Percentiles rank a stretch among this genome's conserved stretches.
Evolutionary conservation across 2,113 vertebrate species (phyloP).

Genomic region (Bettongia penicillata): DNA sequence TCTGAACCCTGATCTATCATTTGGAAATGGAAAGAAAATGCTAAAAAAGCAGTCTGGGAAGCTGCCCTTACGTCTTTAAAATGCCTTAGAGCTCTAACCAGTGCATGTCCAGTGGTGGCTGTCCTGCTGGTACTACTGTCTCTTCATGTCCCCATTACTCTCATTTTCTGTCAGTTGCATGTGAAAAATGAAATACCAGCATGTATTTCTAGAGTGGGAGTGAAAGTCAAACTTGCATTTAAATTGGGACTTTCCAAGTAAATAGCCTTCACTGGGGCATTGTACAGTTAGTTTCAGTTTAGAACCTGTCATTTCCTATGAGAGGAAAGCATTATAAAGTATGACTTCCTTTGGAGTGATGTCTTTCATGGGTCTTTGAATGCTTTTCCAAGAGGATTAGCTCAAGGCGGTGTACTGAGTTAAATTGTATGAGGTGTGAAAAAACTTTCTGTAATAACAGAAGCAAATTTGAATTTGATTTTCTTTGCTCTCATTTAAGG

Average conservation of each 20-base stretch:
- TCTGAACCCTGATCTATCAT: slow-evolving; percentile 17
- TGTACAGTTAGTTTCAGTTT: slow-evolving; percentile 1
- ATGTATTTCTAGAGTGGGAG: not conserved
- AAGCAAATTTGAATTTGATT: not conserved
- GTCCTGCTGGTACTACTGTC: slow-evolving; percentile 27
- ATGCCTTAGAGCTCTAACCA: not conserved
- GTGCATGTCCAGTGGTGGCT: not conserved
- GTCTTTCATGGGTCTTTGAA: slow-evolving; percentile 45
- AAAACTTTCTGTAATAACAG: not conserved
- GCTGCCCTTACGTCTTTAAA: slow-evolving; percentile 2
- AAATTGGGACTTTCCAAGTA: slow-evolving; percentile 43
- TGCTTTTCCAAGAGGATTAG: slow-evolving; percentile 9
- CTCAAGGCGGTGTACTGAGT: slow-evolving; percentile 12
- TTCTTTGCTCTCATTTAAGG: not conserved
- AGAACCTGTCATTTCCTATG: not conserved
- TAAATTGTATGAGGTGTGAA: slow-evolving; percentile 10
- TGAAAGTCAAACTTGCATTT: slow-evolving; percentile 27
- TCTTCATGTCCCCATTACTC: not conserved
- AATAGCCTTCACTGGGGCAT: slow-evolving; percentile 10
- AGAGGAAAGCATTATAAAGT: slow-evolving; percentile 39
- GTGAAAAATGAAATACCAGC: slow-evolving; percentile 56
- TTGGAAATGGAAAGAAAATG: slow-evolving; percentile 41
- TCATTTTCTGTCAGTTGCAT: slow-evolving; percentile 61
- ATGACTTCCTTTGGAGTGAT: slow-evolving; percentile 30
- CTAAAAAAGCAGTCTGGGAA: slow-evolving; percentile 22